Percentiles rank a stretch among this genome's conserved stretches.
Evolutionary conservation across 2,797 vertebrate species (phyloP).

Genomic region (Trematomus bernacchii): DNA sequence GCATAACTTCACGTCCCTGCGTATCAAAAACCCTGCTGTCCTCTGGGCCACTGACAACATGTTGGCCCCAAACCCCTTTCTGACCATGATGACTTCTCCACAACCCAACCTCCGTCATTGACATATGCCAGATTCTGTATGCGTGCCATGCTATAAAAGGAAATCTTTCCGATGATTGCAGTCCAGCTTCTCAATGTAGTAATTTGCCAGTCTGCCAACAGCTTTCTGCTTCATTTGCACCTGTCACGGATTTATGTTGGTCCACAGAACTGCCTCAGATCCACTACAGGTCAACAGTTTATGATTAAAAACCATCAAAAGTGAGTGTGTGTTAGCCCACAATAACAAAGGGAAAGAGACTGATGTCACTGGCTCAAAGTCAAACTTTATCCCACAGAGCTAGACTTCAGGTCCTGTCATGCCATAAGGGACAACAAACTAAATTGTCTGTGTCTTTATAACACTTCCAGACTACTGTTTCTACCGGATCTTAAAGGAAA

Average conservation of each 20-base stretch:
- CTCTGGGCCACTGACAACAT: conserved; percentile 61
- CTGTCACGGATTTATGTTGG: conserved; percentile 51
- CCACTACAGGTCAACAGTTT: conserved; percentile 51
- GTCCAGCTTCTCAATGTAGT: conserved; percentile 43
- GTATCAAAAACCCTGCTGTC: conserved; percentile 62
- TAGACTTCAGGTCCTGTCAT: conserved; percentile 21
- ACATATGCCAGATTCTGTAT: conserved; percentile 64
- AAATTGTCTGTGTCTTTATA: conserved; percentile 20
- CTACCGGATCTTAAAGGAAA: conserved; percentile 10
- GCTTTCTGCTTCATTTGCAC: conserved; percentile 72
- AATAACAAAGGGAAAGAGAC: conserved; percentile 3
- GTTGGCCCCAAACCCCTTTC: conserved; percentile 53
- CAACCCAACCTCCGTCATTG: conserved; percentile 56
- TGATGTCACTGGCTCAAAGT: conserved; percentile 40
- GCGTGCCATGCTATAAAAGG: conserved; percentile 75
- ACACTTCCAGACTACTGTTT: conserved; percentile 5
- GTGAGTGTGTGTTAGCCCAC: conserved; percentile 30
- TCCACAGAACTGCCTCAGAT: conserved; percentile 44
- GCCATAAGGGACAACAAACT: conserved; percentile 13
- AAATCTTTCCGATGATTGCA: conserved; percentile 64
- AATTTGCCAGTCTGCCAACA: conserved; percentile 41
- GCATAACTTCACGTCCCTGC: conserved; percentile 67
- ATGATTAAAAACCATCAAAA: conserved; percentile 38
- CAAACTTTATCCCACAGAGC: conserved; percentile 28
- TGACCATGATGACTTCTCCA: conserved; percentile 70